These are phyloP conservation scores for Drosophila barbarae DNA, from an alignment of 2,888 invertebrate genomes.

Conservation along the genomic window DNA sequence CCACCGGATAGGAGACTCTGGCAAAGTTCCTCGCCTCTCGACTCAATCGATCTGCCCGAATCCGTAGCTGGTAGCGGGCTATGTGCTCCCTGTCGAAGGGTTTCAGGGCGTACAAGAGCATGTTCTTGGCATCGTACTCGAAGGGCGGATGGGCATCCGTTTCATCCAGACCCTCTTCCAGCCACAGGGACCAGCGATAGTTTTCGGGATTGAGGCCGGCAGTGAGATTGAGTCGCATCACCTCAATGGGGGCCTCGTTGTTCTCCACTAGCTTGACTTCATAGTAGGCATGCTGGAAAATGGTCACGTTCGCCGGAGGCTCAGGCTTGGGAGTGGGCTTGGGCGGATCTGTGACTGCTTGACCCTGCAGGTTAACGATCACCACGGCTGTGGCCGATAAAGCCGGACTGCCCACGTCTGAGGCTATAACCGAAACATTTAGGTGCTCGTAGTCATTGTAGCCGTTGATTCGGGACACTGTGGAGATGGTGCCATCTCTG, in stretches of 20 bases:
- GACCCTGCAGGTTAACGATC: conserved; percentile 83
- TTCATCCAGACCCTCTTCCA: conserved; percentile 81
- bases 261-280: conserved; percentile 92
- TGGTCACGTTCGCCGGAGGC: conserved; percentile 60
- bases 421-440: conserved; percentile 90
- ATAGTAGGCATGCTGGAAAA: conserved; percentile 86
- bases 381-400: conserved; percentile 88
- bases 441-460: conserved; percentile 81
- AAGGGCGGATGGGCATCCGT: conserved; percentile 81
- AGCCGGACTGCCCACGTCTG: conserved; percentile 91
- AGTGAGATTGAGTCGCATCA: conserved; percentile 88
- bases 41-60: conserved; percentile 79
- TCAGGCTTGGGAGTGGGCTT: conserved; percentile 55
- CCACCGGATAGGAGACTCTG: conserved; percentile 88
- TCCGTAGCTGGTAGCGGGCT: conserved; percentile 83
- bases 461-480: conserved; percentile 82
- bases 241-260: conserved; percentile 86
- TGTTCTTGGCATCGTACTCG: conserved; percentile 87
- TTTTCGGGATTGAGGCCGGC: conserved; percentile 84
- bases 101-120: conserved; percentile 86
- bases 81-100: conserved; percentile 88
- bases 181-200: conserved; percentile 84
- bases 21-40: conserved; percentile 85
- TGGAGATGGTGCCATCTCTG: conserved; percentile 90
- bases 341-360: conserved; percentile 66